phyloP scores from a whole-genome alignment of 2,888 invertebrate genomes.

The Zaprionus bogoriensis region DNA sequence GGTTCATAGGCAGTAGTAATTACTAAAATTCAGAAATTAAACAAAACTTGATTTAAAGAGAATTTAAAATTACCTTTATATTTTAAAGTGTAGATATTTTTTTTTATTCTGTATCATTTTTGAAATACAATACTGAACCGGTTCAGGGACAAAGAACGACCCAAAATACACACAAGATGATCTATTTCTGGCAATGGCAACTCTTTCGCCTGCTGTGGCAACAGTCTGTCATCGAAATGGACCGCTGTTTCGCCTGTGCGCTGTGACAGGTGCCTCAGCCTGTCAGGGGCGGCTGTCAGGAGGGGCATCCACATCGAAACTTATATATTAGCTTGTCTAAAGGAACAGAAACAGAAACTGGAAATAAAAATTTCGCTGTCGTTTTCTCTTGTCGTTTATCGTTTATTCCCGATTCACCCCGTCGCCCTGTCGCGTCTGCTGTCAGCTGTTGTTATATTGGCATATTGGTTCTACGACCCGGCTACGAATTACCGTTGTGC shows the following conservation, averaged over 20 bases:
- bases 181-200: background rate
- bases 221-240: background rate
- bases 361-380: conserved; percentile 3
- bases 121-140: background rate
- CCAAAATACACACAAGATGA: background rate
- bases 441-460: conserved; percentile 2
- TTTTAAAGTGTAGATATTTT: too few species aligned
- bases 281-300: background rate
- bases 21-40: too few species aligned
- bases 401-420: background rate
- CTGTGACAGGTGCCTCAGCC: conserved; percentile 1
- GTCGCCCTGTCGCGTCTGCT: background rate
- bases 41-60: too few species aligned
- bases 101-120: too few species aligned
- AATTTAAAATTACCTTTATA: too few species aligned
- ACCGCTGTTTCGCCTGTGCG: background rate
- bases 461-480: background rate
- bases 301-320: background rate
- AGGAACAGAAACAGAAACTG: conserved; percentile 8
- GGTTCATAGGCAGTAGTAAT: background rate
- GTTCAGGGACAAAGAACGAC: background rate
- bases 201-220: background rate
- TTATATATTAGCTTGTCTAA: conserved; percentile 6
- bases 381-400: conserved; percentile 23
- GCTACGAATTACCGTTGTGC: background rate